Evolutionary conservation across 2,888 invertebrate species (phyloP).

Genomic region (Ophioninae sp.): DNA sequence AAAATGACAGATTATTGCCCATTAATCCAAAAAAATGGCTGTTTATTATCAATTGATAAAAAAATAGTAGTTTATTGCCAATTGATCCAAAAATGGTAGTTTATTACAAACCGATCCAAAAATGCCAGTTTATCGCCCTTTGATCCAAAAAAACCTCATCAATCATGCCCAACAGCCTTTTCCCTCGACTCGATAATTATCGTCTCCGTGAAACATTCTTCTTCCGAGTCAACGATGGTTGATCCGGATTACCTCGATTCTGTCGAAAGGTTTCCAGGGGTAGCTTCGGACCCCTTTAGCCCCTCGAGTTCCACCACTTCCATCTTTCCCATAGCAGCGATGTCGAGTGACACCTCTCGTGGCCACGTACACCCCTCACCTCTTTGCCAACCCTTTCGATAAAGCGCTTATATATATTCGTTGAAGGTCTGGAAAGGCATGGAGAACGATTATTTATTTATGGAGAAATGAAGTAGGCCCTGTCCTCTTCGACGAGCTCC

Average conservation of each 20-base stretch:
- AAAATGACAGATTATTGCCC: too few relatives aligned
- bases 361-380: conserved; percentile 49
- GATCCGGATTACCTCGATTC: conserved; percentile 26
- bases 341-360: conserved; percentile 73
- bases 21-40: too few relatives aligned
- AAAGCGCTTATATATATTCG: conserved; percentile 9
- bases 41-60: too few relatives aligned
- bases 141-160: too few relatives aligned
- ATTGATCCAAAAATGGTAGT: too few relatives aligned
- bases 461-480: conserved; percentile 75
- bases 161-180: too few relatives aligned
- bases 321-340: conserved; percentile 55
- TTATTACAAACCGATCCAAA: too few relatives aligned
- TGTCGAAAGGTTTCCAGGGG: background rate
- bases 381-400: conserved; percentile 57
- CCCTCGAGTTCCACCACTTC: conserved; percentile 49
- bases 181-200: too few relatives aligned
- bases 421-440: conserved; percentile 62
- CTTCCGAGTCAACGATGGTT: background rate
- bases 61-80: too few relatives aligned
- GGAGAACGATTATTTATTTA: conserved; percentile 77
- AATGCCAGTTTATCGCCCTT: too few relatives aligned
- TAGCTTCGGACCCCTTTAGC: conserved; percentile 53
- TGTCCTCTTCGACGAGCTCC: conserved; percentile 60
- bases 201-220: too few relatives aligned